These are phyloP conservation scores for Podarcis lilfordi DNA, from an alignment of 2,797 vertebrate genomes.

Conservation along the genomic window DNA sequence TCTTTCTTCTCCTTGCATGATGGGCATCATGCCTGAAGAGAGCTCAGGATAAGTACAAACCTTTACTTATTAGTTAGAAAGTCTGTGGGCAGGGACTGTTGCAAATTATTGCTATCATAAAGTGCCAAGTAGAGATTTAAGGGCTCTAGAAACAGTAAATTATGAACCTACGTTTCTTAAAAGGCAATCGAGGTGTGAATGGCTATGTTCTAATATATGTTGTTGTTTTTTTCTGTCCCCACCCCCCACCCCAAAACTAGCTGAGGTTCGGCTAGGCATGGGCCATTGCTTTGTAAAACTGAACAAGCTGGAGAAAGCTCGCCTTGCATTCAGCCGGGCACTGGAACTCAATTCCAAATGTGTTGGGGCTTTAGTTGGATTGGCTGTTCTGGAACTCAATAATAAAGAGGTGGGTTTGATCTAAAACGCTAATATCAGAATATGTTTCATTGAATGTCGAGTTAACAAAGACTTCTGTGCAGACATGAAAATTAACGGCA, in stretches of 20 bases:
- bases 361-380: constrained; percentile 94
- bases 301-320: constrained; percentile 96
- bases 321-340: constrained; percentile 92
- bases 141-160: neutral
- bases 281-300: constrained; percentile 99
- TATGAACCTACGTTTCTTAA: neutral
- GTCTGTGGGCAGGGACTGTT: neutral
- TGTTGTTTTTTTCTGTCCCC: constrained; percentile 9
- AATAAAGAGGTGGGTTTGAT: constrained; percentile 88
- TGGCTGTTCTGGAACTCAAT: constrained; percentile 97
- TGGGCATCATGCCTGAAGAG: neutral
- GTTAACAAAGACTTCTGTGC: neutral
- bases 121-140: neutral
- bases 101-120: neutral
- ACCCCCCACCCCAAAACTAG: constrained; percentile 67
- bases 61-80: neutral
- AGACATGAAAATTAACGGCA: neutral
- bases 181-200: neutral
- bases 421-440: neutral
- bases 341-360: constrained; percentile 97
- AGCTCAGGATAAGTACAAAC: neutral
- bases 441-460: neutral
- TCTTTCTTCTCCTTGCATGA: neutral
- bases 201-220: neutral
- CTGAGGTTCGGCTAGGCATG: constrained; percentile 97